Base-by-base conservation (phyloP, 2,113 vertebrate genomes). In the Glaucidium brasilianum region DNA sequence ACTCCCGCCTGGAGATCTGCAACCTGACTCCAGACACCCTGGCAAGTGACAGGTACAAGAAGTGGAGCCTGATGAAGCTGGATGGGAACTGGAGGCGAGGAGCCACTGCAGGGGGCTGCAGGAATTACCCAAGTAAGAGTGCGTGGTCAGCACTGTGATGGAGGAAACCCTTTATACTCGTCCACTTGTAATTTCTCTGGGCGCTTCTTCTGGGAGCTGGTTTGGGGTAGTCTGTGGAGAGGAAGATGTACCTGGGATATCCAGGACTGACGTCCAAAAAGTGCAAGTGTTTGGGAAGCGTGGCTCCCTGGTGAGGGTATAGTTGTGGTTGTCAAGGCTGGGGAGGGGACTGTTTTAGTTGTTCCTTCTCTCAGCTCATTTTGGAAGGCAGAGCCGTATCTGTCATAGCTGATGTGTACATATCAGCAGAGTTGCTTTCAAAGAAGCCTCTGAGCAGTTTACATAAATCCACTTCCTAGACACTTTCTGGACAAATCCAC, bases 401-500 rank as follows among this genome's bases (percentile, higher is more conserved):
- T 91, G 20, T 66, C 83, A 41, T 13, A 34, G 15, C 17, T 74
- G 50, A 17, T 4, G 1, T 1, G 23, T 37, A 14, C n/a, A 3
- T 12, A 30, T 47, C 32, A 6, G 12, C 25, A 14, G 0, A 0
- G 35, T 12, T 94, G 77, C 35, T 88, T 68, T 55, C 53, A 63
- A 69, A 69, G 56, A 73, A 76, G 15, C 27, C 41, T 55, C 73
- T 95, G 50, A 92, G 21, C 47, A 22, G 39, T 92, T 85, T 83
- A 19, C 23, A 25, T 92, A 67, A 91, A 92, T 92, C 60, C 23
- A 15, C 16, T 91, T 94, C 11, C 29, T 97, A 99, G 99, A 99
- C 83, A 99, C 99, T 0, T 99, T 99, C 98, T 99, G 99, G 99
- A 99, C 72, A 8, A 99, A 99, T 63, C 99, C 99, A 0, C 99